Conservation (phyloP, 2,797 vertebrate species). For the Fistularia commersonii region DNA sequence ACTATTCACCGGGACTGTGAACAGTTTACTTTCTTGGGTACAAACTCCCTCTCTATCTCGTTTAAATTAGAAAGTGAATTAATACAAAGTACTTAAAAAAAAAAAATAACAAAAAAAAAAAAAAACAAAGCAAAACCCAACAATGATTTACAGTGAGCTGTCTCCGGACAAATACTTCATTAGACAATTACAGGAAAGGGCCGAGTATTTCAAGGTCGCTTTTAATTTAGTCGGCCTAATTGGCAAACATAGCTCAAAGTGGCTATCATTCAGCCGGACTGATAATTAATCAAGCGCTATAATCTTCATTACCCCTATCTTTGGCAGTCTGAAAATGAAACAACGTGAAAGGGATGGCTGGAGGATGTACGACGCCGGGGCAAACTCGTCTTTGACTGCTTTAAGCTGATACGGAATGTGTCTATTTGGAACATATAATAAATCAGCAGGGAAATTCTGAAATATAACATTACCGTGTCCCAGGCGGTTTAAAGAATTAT, state of each 20-base stretch:
- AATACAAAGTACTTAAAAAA: slow-evolving; percentile 46
- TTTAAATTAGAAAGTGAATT: neutral
- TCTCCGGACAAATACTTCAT: slow-evolving; percentile 87
- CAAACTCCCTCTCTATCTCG: no score
- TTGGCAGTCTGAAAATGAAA: slow-evolving; percentile 84
- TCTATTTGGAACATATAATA: neutral
- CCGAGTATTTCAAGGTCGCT: slow-evolving; percentile 94
- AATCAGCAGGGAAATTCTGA: neutral
- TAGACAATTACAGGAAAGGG: slow-evolving; percentile 84
- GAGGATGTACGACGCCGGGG: slow-evolving; percentile 1
- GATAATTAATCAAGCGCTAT: slow-evolving; percentile 97
- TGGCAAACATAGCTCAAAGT: slow-evolving; percentile 98
- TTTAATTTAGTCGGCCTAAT: slow-evolving; percentile 98
- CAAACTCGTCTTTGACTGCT: neutral
- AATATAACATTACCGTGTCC: no score
- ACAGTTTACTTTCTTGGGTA: no score
- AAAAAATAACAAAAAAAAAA: slow-evolving; percentile 51
- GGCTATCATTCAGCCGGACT: slow-evolving; percentile 93
- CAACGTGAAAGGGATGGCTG: neutral
- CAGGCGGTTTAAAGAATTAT: no score
- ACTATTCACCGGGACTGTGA: no score
- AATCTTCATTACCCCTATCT: slow-evolving; percentile 95
- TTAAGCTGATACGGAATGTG: neutral
- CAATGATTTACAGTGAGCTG: slow-evolving; percentile 79
- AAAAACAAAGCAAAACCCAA: slow-evolving; percentile 46